Percentiles rank a stretch among this genome's conserved stretches.
These are phyloP conservation scores for Globicephala melas DNA, from an alignment of 2,113 vertebrate genomes.

Conservation along the genomic window DNA sequence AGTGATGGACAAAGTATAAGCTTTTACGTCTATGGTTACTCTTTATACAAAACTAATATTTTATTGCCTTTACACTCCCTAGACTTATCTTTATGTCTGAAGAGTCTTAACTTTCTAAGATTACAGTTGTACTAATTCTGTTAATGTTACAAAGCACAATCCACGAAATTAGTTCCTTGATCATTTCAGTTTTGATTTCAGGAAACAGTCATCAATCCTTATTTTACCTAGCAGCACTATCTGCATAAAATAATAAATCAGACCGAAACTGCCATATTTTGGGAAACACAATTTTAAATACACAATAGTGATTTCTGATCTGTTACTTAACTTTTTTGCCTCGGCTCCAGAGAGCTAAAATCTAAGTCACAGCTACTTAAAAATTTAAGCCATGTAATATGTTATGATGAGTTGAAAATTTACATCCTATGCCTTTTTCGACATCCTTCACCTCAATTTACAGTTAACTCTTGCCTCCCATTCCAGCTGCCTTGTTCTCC, in stretches of 20 bases:
- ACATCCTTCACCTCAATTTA: neutral
- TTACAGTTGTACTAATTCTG: neutral
- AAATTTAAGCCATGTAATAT: conserved; percentile 6
- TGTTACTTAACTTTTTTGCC: neutral
- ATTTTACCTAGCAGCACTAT: neutral
- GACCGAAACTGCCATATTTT: neutral
- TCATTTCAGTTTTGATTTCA: neutral
- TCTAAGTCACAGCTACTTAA: neutral
- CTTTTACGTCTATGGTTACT: neutral
- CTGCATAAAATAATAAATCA: neutral
- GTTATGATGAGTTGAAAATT: neutral
- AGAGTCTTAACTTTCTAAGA: neutral
- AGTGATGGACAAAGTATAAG: neutral
- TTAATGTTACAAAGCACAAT: neutral
- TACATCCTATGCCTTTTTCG: neutral
- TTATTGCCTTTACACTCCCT: neutral
- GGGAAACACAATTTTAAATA: conserved; percentile 41
- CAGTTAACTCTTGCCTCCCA: neutral
- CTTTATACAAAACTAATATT: neutral
- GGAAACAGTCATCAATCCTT: neutral
- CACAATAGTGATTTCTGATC: neutral
- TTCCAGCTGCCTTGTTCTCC: neutral
- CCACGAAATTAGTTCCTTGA: neutral
- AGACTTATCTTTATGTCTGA: neutral
- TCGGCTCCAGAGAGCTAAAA: neutral